Evolutionary conservation across 2,113 vertebrate genomes (phyloP), one percentile per base, ranked within the genome.

Genomic region (Ranitomeya imitator): DNA sequence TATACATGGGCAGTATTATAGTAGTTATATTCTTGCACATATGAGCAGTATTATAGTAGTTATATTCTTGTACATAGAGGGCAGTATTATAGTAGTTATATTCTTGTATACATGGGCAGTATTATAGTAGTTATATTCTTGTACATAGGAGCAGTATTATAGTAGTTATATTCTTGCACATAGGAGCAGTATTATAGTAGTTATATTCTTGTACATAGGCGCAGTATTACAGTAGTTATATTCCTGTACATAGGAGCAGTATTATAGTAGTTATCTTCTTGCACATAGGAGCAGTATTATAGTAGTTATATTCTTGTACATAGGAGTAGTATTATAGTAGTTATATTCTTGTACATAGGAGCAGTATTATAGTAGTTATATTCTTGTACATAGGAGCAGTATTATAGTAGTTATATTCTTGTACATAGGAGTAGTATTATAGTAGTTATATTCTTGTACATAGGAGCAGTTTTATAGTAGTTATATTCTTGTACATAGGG

Each of bases 121-220:
- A 71, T 71, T 71, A 71, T 71, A 71, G 67, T 71, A 71, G 67
- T 71, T 71, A 71, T 71, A 71, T 71, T 71, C 67, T 31, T 71
- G 67, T 71, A 71, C 6, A 71, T 26, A 31, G 67, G 67, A 14
- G 67, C 26, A 71, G 67, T 71, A 71, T 71, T 71, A 71, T 71
- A 71, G 67, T 71, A 31, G 67, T 71, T 31, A 71, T 71, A 71
- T 71, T 71, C 67, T 71, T 71, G 67, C n/a, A n/a, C 2, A 31
- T 31, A 31, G 61, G 67, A 14, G 67, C 26, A 71, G 67, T 71
- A 71, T 71, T 71, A 71, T 71, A 71, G 67, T 71, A 31, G 67
- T 71, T 31, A 71, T 71, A 71, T 71, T 71, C 67, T 71, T 71
- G 67, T 71, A 71, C 6, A 71, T 71, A 26, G 23, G 26, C 6